Conservation (phyloP, 2,113 vertebrate species). For the Leiothrix lutea region DNA sequence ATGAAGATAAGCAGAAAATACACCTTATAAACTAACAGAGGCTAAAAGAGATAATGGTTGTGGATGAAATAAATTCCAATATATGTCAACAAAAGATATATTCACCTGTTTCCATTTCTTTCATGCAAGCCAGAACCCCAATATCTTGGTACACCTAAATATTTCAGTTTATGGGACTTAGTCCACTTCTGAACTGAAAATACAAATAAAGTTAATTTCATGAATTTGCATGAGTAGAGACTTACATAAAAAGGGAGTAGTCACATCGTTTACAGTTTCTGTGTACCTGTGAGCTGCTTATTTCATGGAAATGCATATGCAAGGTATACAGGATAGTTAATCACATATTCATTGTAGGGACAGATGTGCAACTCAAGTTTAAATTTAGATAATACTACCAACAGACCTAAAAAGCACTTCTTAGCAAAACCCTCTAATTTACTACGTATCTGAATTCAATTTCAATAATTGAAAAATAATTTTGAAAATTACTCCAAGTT, state of each 20-base stretch:
- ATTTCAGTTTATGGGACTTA: slow-evolving; percentile 84
- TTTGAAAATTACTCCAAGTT: not conserved
- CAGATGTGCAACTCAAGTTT: not conserved
- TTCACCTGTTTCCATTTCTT: slow-evolving; percentile 87
- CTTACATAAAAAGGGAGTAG: not conserved
- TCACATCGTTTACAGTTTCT: not conserved
- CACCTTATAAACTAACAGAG: not conserved
- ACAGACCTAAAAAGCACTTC: not conserved
- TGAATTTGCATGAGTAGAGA: not conserved
- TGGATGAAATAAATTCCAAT: not conserved
- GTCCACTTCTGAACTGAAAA: slow-evolving; percentile 90
- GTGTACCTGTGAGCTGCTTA: not conserved
- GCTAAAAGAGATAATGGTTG: not conserved
- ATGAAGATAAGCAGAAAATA: not conserved
- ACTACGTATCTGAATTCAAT: not conserved
- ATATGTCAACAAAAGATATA: not conserved
- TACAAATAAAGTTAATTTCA: slow-evolving; percentile 54
- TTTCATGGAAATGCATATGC: not conserved
- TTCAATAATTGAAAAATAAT: not conserved
- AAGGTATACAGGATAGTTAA: not conserved
- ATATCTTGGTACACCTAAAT: slow-evolving; percentile 90
- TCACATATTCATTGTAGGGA: not conserved
- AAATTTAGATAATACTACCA: not conserved
- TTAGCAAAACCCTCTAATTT: not conserved
- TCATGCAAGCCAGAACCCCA: slow-evolving; percentile 94